Conservation (phyloP, 2,797 vertebrate genomes). For the Chiroxiphia lanceolata region DNA sequence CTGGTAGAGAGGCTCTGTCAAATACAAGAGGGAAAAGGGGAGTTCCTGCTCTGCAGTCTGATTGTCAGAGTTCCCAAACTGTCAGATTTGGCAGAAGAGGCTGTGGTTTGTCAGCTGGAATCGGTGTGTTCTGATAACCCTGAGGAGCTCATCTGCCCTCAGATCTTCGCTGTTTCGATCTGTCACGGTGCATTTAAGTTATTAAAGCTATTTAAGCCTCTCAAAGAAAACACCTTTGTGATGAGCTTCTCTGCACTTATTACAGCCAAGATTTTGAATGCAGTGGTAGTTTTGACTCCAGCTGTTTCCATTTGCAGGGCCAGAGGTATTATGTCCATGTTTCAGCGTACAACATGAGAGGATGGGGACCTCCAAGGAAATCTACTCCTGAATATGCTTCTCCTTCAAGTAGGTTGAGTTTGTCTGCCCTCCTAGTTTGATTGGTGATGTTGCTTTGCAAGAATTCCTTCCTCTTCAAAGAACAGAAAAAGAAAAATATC, state of each 20-base stretch:
- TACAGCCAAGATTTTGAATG: neutral
- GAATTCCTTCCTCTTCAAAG: neutral
- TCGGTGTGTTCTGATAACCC: neutral
- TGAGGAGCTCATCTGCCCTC: neutral
- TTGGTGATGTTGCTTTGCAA: neutral
- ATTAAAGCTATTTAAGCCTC: neutral
- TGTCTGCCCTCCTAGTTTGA: neutral
- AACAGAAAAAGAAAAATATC: neutral
- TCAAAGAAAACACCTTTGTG: neutral
- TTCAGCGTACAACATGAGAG: constrained; percentile 94
- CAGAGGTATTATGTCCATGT: constrained; percentile 87
- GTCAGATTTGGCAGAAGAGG: neutral
- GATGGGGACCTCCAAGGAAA: constrained; percentile 87
- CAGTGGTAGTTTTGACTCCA: constrained; percentile 30
- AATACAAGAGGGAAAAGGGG: neutral
- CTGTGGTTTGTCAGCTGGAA: neutral
- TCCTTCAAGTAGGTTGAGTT: constrained; percentile 89
- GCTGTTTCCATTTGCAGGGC: constrained; percentile 78
- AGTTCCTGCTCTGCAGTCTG: neutral
- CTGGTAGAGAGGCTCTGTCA: neutral
- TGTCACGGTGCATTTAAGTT: neutral
- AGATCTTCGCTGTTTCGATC: neutral
- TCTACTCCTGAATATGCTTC: constrained; percentile 85
- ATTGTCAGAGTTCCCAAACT: neutral
- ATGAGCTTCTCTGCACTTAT: neutral